Base-by-base conservation (phyloP, 2,797 vertebrate genomes). In the Phoebastria nigripes region DNA sequence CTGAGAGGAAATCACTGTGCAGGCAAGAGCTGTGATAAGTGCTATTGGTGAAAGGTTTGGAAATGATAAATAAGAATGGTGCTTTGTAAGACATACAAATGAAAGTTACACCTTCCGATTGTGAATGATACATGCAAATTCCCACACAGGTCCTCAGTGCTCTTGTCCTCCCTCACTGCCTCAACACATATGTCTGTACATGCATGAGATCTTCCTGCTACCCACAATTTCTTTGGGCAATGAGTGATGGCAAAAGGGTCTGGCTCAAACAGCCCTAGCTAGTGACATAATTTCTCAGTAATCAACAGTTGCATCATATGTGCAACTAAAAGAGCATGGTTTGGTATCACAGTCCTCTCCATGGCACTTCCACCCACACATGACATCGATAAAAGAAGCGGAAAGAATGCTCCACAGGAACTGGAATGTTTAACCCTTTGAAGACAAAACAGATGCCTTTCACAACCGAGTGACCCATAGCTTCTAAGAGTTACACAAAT, bases 251-350 rank as follows among this genome's bases (percentile, higher is more conserved):
- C 25, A 55, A 19, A 37, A 35, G 42, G 33, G 10, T 24, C 28
- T 39, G n/a, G 3, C 24, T 85, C 39, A 63, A 59, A 24, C 31
- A 82, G 72, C 42, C 22, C 33, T 8, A 39, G n/a, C 55, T 46
- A 39, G 33, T 17, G 41, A 81, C 5, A 26, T 3, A 9, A 56
- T 46, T 71, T 56, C 56, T 74, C 65, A 41, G n/a, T 31, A 79
- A 24, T 17, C 31, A 22, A 63, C 46, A 70, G 18, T 0, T 41
- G 21, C 2, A 47, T 25, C 29, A 2, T 5, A 31, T 0, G 15
- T 35, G 16, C 66, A 66, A 26, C 47, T 25, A 15, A 21, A 69
- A 39, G 15, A 61, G 44, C 3, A 0, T 11, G 8, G 37, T 35
- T 85, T 81, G 61, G 29, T 65, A 58, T 19, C 51, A 29, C 33